Conservation (phyloP, 2,888 invertebrate species). For the Crossocerus cetratus region DNA sequence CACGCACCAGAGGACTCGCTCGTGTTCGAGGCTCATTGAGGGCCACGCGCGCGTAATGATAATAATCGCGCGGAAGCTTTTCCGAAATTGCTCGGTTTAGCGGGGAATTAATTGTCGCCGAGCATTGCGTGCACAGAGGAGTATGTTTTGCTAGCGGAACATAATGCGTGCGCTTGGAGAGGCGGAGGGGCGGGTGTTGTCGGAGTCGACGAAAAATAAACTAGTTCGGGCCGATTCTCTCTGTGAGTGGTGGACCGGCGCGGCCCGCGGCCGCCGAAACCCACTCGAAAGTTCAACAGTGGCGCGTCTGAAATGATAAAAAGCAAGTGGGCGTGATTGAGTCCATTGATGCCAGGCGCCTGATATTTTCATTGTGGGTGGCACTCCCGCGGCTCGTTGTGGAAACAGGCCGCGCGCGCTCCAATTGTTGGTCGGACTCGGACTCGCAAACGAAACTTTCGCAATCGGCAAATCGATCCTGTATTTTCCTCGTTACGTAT, state of each 20-base stretch:
- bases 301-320: slow-evolving; percentile 11
- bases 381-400: slow-evolving; percentile 2
- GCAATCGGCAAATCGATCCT: background rate
- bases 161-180: slow-evolving; percentile 39
- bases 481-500: slow-evolving; percentile 23
- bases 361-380: slow-evolving; percentile 18
- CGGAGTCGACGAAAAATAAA: background rate
- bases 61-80: slow-evolving; percentile 41
- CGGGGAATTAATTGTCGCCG: slow-evolving; percentile 54
- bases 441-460: slow-evolving; percentile 17
- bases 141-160: slow-evolving; percentile 45
- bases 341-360: slow-evolving; percentile 30
- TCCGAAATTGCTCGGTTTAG: slow-evolving; percentile 54
- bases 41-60: slow-evolving; percentile 19
- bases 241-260: slow-evolving; percentile 6
- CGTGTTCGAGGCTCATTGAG: slow-evolving; percentile 16
- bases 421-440: slow-evolving; percentile 24
- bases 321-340: slow-evolving; percentile 38
- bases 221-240: background rate
- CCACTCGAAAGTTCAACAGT: slow-evolving; percentile 30
- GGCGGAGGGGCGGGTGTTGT: slow-evolving; percentile 9
- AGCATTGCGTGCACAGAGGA: slow-evolving; percentile 19
- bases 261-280: slow-evolving; percentile 14
- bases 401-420: slow-evolving; percentile 28
- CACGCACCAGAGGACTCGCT: background rate